Evolutionary conservation across 2,888 invertebrate species (phyloP), one percentile per base, ranked within the genome.

Genomic region (Neocrepidodera transversa): DNA sequence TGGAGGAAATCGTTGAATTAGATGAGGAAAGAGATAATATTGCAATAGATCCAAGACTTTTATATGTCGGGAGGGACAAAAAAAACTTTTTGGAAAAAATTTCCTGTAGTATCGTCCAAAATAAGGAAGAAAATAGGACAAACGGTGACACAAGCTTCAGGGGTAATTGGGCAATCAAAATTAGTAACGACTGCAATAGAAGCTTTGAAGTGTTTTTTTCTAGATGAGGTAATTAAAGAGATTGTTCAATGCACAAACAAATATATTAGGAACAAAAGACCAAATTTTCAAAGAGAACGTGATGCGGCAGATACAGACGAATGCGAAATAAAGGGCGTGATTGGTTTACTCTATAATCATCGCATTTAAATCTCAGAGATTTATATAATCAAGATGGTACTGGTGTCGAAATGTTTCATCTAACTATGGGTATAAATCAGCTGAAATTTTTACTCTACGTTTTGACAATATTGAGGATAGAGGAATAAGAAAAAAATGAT

Each of bases 391-490:
- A 28, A 13, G 30, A 47, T 47, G 47, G 28, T 47, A 47, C 47
- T 47, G 16, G 47, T 47, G 47, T 47, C 23, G 2, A 47, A 47
- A 47, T 47, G 30, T 47, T 47, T 47, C 30, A 28, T 47, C 47
- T 47, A n/a, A 30, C 47, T 47, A 47, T 47, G 28, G 47, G 47
- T 47, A 47, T 47, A 47, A 47, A 47, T 47, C 47, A 28, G 30
- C 47, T 47, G 47, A 26, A 47, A 47, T 30, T 47, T 45, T 47
- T 30, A 28, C 47, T 47, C 47, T 47, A 13, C 30, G 28, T 14
- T 47, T 47, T 47, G 47, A 47, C 47, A 47, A 47, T 47, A 28
- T 47, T 47, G 47, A 47, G 26, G 47, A 32, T 47, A 47, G 47
- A 47, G 32, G 30, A 48, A 48, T 48, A 32, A 48, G 30, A 48